phyloP scores from a whole-genome alignment of 2,888 invertebrate genomes.

The Blera fallax region DNA sequence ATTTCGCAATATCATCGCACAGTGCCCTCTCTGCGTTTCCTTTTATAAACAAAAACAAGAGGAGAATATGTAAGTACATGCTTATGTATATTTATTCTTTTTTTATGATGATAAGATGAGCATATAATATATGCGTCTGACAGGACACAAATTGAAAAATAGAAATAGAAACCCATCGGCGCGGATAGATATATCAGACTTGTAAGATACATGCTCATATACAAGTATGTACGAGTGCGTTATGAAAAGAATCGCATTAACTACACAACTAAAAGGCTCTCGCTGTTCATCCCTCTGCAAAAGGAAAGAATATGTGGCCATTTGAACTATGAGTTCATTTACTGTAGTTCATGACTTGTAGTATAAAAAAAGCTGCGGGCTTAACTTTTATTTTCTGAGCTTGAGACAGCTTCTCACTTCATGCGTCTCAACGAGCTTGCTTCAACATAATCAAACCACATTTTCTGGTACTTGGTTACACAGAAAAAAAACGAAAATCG shows the following conservation, averaged over 20 bases:
- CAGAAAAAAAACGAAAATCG: neutral
- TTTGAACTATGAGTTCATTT: neutral
- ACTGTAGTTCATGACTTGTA: neutral
- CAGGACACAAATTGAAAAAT: conserved; percentile 2
- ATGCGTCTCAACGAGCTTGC: neutral
- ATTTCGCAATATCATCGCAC: neutral
- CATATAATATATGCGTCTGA: neutral
- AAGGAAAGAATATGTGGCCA: neutral
- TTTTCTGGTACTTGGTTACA: neutral
- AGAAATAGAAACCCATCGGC: neutral
- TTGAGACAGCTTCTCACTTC: neutral
- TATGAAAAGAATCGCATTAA: neutral
- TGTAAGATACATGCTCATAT: neutral
- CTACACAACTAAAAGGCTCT: neutral
- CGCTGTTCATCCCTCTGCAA: neutral
- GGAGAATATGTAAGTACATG: neutral
- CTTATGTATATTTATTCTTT: neutral
- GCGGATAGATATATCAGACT: neutral
- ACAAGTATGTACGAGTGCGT: no score
- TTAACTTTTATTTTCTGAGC: neutral
- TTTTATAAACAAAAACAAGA: neutral
- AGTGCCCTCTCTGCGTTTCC: neutral
- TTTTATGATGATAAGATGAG: neutral
- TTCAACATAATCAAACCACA: neutral
- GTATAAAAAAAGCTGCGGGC: neutral